Base-by-base conservation (phyloP, 2,888 invertebrate genomes). In the Herminia tarsipennalis region DNA sequence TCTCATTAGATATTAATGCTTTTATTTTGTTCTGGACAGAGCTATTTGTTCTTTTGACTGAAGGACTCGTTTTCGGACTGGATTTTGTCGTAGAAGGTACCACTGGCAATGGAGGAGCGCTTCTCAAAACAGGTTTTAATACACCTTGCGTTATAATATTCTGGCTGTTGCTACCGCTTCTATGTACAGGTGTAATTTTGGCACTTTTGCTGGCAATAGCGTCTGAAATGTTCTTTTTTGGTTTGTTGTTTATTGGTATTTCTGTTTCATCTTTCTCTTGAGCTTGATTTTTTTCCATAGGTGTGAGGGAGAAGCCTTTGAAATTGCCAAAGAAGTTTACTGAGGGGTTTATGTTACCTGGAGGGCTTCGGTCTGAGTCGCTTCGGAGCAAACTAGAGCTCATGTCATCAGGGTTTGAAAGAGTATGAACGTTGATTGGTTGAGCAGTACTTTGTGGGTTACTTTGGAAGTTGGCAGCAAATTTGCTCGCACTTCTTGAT, bases 271-370 rank as follows among this genome's bases (percentile, higher is more conserved):
- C 59, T 18, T 58, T 61, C 27, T 66, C 75, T 2, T 66, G 65
- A 13, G 71, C 65, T 17, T 86, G 84, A 44, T 85, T 82, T 65
- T 89, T 91, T 21, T 93, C 92, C 0, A 95, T 88, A 0, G 96
- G 95, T 0, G 94, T 93, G 29, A 97, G 92, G 0, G 95, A 95
- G 81, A 97, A 97, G 0, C 97, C 97, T 83, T 96, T 96, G 86
- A 96, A 97, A 70, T 96, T 95, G 0, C 97, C 97, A 78, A 96
- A 96, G 85, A 97, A 94, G 69, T 95, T 94, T 48, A 92, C 84
- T 20, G 92, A 77, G 30, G 92, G 88, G 60, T 89, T 90, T 1
- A 90, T 66, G 32, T 87, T 84, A 0, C 91, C 88, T 9, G 92
- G 78, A 0, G 92, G 92, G 12, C 88, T 90, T 10, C 83, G 60